Evolutionary conservation across 2,888 invertebrate species (phyloP).

Genomic region (Brachypalpus laphriformis): DNA sequence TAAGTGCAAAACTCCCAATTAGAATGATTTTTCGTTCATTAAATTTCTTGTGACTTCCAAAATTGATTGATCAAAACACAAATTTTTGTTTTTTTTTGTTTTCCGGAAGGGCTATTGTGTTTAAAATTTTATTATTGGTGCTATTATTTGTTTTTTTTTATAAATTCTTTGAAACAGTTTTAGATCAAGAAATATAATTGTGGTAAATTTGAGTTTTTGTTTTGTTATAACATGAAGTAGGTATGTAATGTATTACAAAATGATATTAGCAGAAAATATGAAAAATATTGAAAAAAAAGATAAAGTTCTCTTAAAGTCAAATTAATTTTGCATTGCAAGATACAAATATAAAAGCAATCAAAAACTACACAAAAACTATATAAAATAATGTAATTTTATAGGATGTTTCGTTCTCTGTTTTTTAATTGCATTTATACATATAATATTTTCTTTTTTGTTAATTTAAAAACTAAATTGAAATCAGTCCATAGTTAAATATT

Average conservation of each 20-base stretch:
- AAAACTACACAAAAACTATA: slow-evolving; percentile 18
- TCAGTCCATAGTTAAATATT: slow-evolving; percentile 75
- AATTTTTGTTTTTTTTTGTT: too few relatives aligned
- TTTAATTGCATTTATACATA: slow-evolving; percentile 10
- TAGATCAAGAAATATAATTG: background rate
- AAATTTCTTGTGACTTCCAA: too few relatives aligned
- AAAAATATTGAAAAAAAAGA: background rate
- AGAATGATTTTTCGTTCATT: too few relatives aligned
- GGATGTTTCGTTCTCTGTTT: slow-evolving; percentile 37
- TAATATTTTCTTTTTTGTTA: slow-evolving; percentile 16
- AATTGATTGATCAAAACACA: background rate
- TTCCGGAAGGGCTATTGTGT: background rate
- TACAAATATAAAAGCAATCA: background rate
- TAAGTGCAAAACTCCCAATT: too few relatives aligned
- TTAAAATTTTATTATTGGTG: background rate
- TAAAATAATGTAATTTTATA: slow-evolving; percentile 36
- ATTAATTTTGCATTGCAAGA: background rate
- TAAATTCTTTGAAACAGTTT: background rate
- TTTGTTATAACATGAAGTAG: background rate
- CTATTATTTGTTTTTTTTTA: background rate
- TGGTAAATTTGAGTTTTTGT: background rate
- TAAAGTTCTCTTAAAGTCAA: slow-evolving; percentile 3
- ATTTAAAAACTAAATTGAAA: slow-evolving; percentile 74
- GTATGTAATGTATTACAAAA: background rate
- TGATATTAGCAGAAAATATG: background rate